Evolutionary conservation across 2,113 vertebrate genomes (phyloP), one percentile per base, ranked within the genome.

Genomic region (Toxotes jaculatrix): DNA sequence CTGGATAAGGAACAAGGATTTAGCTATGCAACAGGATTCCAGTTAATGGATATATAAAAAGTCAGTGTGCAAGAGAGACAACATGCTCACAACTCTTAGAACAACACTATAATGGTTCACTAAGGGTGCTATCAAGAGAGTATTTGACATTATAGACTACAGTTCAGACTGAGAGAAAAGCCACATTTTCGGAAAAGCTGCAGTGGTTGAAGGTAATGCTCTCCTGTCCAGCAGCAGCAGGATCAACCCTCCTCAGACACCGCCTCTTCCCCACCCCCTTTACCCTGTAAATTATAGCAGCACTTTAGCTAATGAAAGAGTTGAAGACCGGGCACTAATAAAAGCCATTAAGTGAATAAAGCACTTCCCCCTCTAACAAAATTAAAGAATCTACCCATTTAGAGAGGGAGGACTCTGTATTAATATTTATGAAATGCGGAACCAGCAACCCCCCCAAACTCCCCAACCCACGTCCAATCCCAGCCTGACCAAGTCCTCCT

Each of bases 291-390:
- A 96, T 96, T 96, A 96, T 95, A 94, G 95, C 94, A 94, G 95
- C 95, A 96, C 95, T 96, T 95, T 95, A 95, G 94, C 95, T 96
- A 96, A 96, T 96, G 95, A 96, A 96, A 96, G 94, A 95, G 94
- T 95, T 95, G 94, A 95, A 95, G 95, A 95, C 93, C 83, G 84
- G 92, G 89, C 94, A 95, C 95, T 96, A 96, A 96, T 96, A 95
- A 96, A 96, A 95, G 93, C 95, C 95, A 96, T 96, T 96, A 95
- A 95, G 94, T 95, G 95, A 95, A 95, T 96, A 95, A 96, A 95
- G 95, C 94, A 93, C 95, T 96, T 95, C 95, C 95, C 95, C 93
- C 93, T 95, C 93, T 95, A 96, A 96, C 95, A 94, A 96, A 96
- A 96, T 95, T 95, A 96, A 96, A 95, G 94, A 94, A 93, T 95